phyloP scores from a whole-genome alignment of 2,888 invertebrate genomes.

The Dasypogon diadema region DNA sequence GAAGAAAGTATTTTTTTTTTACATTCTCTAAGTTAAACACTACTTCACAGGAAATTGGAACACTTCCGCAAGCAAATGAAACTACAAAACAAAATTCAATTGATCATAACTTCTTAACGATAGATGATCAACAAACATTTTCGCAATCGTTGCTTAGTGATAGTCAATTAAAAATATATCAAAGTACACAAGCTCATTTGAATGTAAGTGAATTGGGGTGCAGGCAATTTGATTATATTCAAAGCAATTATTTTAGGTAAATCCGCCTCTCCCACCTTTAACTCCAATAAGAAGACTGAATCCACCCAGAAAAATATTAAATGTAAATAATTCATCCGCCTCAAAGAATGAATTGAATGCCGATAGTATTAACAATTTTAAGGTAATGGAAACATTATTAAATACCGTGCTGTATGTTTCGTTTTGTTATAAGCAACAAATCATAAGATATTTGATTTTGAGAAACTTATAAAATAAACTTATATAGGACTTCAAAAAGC shows the following conservation, averaged over 20 bases:
- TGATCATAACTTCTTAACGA: constrained; percentile 50
- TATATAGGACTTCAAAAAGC: too few species aligned
- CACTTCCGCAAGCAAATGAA: constrained; percentile 46
- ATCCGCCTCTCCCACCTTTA: constrained; percentile 56
- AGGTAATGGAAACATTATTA: too few species aligned
- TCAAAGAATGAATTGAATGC: constrained; percentile 25
- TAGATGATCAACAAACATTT: constrained; percentile 46
- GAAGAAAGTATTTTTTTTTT: background rate
- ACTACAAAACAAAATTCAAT: constrained; percentile 27
- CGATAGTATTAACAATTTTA: constrained; percentile 42
- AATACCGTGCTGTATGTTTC: too few species aligned
- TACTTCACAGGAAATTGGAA: constrained; percentile 45
- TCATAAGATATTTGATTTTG: too few species aligned
- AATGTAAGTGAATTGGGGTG: too few species aligned
- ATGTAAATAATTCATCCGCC: constrained; percentile 34
- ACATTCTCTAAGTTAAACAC: background rate
- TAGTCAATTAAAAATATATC: constrained; percentile 53
- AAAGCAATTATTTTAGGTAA: constrained; percentile 33
- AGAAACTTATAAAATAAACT: too few species aligned
- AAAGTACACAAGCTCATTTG: constrained; percentile 22
- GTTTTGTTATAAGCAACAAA: too few species aligned
- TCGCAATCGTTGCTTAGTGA: constrained; percentile 49
- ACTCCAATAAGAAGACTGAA: constrained; percentile 57
- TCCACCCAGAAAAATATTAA: constrained; percentile 48
- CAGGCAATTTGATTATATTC: too few species aligned